phyloP scores from a whole-genome alignment of 2,797 vertebrate species.

The Pempheris klunzingeri region DNA sequence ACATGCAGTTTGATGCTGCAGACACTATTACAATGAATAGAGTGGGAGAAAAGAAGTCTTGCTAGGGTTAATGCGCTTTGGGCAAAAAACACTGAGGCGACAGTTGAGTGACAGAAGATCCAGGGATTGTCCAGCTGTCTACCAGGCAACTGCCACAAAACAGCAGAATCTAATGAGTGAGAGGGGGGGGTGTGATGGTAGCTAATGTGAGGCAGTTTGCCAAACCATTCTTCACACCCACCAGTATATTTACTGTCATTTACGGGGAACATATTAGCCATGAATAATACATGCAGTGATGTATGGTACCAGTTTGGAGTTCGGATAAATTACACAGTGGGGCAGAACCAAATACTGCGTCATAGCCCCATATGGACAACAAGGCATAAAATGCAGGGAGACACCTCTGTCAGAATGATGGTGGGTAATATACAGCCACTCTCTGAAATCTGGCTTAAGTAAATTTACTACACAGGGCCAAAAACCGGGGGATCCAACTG shows the following conservation, averaged over 20 bases:
- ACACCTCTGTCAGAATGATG: constrained; percentile 62
- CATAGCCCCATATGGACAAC: constrained; percentile 65
- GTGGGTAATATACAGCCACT: constrained; percentile 58
- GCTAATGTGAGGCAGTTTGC: constrained; percentile 55
- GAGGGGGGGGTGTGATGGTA: constrained; percentile 3
- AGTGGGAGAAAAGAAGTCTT: not conserved
- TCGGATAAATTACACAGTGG: constrained; percentile 71
- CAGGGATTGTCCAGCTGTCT: constrained; percentile 78
- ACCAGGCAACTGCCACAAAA: constrained; percentile 63
- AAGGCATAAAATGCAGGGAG: constrained; percentile 60
- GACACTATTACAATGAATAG: constrained; percentile 39
- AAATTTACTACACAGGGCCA: constrained; percentile 44
- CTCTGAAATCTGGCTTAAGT: constrained; percentile 59
- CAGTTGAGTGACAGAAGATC: constrained; percentile 70
- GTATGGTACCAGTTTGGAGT: constrained; percentile 58
- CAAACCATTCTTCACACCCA: constrained; percentile 70
- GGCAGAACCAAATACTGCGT: constrained; percentile 52
- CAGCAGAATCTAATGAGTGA: constrained; percentile 52
- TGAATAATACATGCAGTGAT: constrained; percentile 81
- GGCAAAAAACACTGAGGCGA: constrained; percentile 55
- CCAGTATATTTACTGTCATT: constrained; percentile 74
- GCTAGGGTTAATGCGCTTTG: constrained; percentile 61
- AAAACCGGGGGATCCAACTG: constrained; percentile 61
- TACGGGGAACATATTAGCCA: constrained; percentile 74
- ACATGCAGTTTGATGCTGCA: constrained; percentile 51